A percentile compares a stretch with the other conserved stretches of the same genome.
Evolutionary conservation across 1,140 invertebrate genomes (phyloP).

Genomic region (Aphaenogaster floridana): DNA sequence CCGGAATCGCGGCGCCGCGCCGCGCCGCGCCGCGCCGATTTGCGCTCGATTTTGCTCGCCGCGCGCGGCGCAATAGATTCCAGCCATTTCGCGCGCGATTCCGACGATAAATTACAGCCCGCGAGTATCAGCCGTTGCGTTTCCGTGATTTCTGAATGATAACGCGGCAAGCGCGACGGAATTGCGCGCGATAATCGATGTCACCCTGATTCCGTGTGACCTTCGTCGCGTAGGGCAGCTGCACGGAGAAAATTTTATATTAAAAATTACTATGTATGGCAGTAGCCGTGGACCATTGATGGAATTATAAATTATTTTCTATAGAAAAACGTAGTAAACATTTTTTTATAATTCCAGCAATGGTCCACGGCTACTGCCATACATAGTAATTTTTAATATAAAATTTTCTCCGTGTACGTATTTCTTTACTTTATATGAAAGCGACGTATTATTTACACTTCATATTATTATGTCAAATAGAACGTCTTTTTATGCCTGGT

Average conservation of each 20-base stretch:
- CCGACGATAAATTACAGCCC: constrained; percentile 22
- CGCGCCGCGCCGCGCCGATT: constrained; percentile 16
- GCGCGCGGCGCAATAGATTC: constrained; percentile 15
- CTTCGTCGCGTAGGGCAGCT: background rate
- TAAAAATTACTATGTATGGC: no score
- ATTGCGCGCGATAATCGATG: constrained; percentile 25
- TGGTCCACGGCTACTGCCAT: no score
- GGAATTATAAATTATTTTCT: no score
- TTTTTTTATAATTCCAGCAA: no score
- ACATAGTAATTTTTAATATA: no score
- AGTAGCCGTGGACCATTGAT: no score
- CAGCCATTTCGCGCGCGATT: constrained; percentile 1
- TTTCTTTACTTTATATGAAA: constrained; percentile 5
- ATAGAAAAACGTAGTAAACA: no score
- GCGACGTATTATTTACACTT: background rate
- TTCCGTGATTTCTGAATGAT: constrained; percentile 24
- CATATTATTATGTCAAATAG: constrained; percentile 12
- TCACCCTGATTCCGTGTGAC: background rate
- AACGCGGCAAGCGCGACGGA: background rate
- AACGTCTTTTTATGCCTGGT: background rate
- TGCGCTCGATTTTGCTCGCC: constrained; percentile 37
- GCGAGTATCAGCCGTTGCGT: background rate
- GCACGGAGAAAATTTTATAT: no score
- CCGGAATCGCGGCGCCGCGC: background rate
- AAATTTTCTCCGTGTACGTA: background rate